Base-by-base conservation (phyloP, 2,888 invertebrate species). In the Teleogryllus oceanicus region DNA sequence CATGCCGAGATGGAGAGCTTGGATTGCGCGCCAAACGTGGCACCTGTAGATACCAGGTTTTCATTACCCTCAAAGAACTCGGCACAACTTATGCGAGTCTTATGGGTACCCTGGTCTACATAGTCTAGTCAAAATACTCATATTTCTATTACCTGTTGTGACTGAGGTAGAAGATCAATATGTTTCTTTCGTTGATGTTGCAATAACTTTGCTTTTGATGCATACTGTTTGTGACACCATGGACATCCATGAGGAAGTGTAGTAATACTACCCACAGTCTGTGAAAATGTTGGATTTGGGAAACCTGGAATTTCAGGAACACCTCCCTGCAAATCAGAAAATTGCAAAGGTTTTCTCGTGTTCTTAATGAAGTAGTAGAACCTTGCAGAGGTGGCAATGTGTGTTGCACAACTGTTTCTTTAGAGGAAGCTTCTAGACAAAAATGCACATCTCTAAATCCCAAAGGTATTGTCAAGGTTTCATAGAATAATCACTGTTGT, bases 201-300 rank as follows among this genome's bases (percentile, higher is more conserved):
- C 81, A 88, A 84, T n/a, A 89, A 85, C 84, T 90, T 89, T 49
- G 91, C 90, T 84, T 94, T 92, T 84, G 94, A 93, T 49, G 94
- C 94, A 87, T 96, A 96, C 87, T 96, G 96, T 83, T 95, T 94
- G 86, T 95, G 94, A 85, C 96, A 97, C 90, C 92, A 94, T 80
- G 90, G 90, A 85, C 95, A 94, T 76, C 90, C 89, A 84, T 94
- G 93, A 0, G 93, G 93, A 83, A 90, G 89, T 0, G 92, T 92
- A 10, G 92, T 92, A 18, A 93, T 89, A 84, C 92, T 92, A 20
- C 93, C 94, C n/a, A 93, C 92, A 1, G 92, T 91, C 85, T 92
- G 91, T 20, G 92, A 91, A 84, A 90, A 93, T 0, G 92, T 91
- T 20, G 91, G 90, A 85, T 91, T 91, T 2, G 90, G 90, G 80